phyloP scores from a whole-genome alignment of 2,888 invertebrate species.

The Clunio marinus region DNA sequence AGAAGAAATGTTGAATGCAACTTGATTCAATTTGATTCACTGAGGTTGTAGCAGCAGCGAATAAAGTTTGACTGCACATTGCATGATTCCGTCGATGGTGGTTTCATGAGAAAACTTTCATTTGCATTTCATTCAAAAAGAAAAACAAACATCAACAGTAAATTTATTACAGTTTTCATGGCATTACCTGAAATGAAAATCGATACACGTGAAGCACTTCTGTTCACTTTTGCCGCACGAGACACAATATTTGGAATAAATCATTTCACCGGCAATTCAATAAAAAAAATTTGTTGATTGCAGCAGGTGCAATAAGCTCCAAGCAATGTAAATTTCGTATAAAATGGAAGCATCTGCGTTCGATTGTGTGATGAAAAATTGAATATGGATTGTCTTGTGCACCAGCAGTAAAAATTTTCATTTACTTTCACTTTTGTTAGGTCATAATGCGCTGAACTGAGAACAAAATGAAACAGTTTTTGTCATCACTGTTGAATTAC shows the following conservation, averaged over 20 bases:
- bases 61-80: not conserved
- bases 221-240: not conserved
- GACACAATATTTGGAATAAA: constrained; percentile 11
- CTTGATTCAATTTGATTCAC: constrained; percentile 1
- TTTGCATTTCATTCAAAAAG: constrained; percentile 37
- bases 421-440: not conserved
- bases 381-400: constrained; percentile 39
- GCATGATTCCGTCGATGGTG: constrained; percentile 9
- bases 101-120: constrained; percentile 30
- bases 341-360: constrained; percentile 21
- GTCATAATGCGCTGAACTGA: not conserved
- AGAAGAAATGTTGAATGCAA: not conserved
- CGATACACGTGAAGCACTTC: constrained; percentile 4
- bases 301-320: constrained; percentile 19
- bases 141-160: constrained; percentile 12
- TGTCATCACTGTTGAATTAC: too few species aligned
- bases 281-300: not conserved
- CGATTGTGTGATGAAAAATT: constrained; percentile 38
- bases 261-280: constrained; percentile 30
- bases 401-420: too few species aligned
- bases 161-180: constrained; percentile 38
- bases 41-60: not conserved
- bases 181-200: not conserved
- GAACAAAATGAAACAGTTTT: not conserved
- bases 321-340: not conserved